Evolutionary conservation across 2,113 vertebrate species (phyloP), one percentile per base, ranked within the genome.

Genomic region (Psilopogon haemacephalus): DNA sequence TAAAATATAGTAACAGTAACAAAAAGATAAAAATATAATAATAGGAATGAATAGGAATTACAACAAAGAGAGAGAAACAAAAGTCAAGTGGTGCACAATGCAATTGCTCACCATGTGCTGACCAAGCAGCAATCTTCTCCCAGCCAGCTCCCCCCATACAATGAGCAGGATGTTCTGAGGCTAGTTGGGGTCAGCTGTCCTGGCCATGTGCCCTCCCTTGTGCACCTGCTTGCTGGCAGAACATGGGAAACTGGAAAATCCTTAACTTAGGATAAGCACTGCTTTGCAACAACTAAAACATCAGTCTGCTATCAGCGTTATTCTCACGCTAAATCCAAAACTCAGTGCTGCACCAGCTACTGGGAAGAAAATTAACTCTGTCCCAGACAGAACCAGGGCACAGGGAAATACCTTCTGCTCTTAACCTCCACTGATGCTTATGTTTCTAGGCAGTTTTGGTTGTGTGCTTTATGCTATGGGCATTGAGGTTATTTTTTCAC

Each of bases 391-490:
- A 50, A 50, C 23, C 24, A 35, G 46, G 46, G 21, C 48, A 30
- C 24, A 38, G 27, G 55, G 38, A 86, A 32, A 15, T 80, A 11
- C 60, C n/a, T 85, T n/a, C 30, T 83, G n/a, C 7, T 65, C 30
- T 65, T 90, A 11, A 64, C 8, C 27, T 68, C 27, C 4, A 3
- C n/a, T 2, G 2, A 58, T 78, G 15, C 24, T 0, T 38, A 0
- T 35, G 15, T 73, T 71, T 59, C 37, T 85, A 28, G 7, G n/a
- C 26, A 42, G 27, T 64, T 2, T 3, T 63, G 28, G 16, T 68
- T 52, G 37, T 4, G 2, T 26, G 30, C 9, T 58, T 4, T 14
- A 55, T 73, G 52, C 67, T 84, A 10, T 5, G 6, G 35, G 7
- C 48, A 35, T 70, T 68, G 26, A 52, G 5, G 24, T 71, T 71